Evolutionary conservation across 2,797 vertebrate species (phyloP).

Genomic region (Rhynchonycteris naso): DNA sequence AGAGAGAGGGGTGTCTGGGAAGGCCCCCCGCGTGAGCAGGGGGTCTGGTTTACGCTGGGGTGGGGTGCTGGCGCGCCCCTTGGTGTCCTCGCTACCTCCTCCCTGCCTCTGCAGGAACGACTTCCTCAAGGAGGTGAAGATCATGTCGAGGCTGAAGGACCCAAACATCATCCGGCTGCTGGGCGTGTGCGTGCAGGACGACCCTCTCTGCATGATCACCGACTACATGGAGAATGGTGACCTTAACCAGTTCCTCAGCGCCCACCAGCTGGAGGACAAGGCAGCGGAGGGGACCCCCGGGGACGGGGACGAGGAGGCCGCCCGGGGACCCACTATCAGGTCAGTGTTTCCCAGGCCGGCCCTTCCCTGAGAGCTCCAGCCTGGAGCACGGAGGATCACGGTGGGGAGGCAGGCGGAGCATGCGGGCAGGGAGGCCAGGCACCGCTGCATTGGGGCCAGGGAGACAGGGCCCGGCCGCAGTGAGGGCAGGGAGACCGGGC

Average conservation of each 20-base stretch:
- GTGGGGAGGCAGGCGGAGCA: background rate
- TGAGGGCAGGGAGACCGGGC: background rate
- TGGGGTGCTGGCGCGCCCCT: background rate
- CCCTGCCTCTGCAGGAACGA: slow-evolving; percentile 88
- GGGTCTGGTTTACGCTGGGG: background rate
- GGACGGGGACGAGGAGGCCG: slow-evolving; percentile 80
- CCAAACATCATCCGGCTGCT: slow-evolving; percentile 95
- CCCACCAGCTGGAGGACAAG: slow-evolving; percentile 92
- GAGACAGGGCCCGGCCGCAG: too few species aligned
- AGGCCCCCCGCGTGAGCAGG: background rate
- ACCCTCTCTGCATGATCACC: slow-evolving; percentile 96
- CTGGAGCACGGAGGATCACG: background rate
- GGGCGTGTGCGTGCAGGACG: slow-evolving; percentile 94
- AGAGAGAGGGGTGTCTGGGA: background rate
- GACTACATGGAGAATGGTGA: slow-evolving; percentile 98
- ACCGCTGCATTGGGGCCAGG: background rate
- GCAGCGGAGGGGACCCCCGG: slow-evolving; percentile 84
- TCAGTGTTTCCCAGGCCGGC: slow-evolving; percentile 59
- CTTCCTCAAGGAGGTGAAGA: slow-evolving; percentile 97
- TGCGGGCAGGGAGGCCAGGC: background rate
- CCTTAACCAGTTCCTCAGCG: slow-evolving; percentile 94
- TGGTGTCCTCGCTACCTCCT: background rate
- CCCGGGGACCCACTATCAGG: slow-evolving; percentile 90
- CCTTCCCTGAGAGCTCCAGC: background rate
- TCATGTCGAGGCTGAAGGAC: slow-evolving; percentile 95